A percentile compares a stretch with the other conserved stretches of the same genome.
Conservation (phyloP, 2,113 vertebrate species). For the Octodon degus region DNA sequence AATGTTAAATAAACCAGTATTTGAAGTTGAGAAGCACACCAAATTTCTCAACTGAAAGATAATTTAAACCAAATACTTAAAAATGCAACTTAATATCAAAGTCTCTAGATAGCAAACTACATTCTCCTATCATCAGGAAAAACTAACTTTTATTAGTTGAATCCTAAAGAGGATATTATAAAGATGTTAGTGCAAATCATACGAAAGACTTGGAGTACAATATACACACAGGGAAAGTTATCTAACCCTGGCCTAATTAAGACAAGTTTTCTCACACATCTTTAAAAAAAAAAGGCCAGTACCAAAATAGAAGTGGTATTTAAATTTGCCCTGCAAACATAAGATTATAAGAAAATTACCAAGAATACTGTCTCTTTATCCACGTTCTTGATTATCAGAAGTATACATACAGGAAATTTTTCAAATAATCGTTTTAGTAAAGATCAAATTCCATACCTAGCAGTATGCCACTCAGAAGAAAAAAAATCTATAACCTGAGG, state of each 20-base stretch:
- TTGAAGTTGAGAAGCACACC: slow-evolving; percentile 43
- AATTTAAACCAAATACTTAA: slow-evolving; percentile 61
- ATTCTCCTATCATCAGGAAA: slow-evolving; percentile 2
- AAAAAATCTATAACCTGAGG: not conserved
- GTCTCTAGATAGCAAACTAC: slow-evolving; percentile 37
- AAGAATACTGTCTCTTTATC: not conserved
- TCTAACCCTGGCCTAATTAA: slow-evolving; percentile 62
- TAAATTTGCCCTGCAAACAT: slow-evolving; percentile 62
- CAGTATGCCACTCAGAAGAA: slow-evolving; percentile 3
- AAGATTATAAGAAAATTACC: slow-evolving; percentile 47
- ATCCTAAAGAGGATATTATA: slow-evolving; percentile 36
- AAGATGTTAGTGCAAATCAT: slow-evolving; percentile 32
- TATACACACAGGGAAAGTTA: slow-evolving; percentile 14
- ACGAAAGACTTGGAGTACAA: not conserved
- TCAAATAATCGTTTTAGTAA: slow-evolving; percentile 40
- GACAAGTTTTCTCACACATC: slow-evolving; percentile 42
- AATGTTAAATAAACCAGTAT: slow-evolving; percentile 65
- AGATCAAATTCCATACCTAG: slow-evolving; percentile 7
- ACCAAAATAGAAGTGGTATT: slow-evolving; percentile 64
- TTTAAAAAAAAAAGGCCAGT: slow-evolving; percentile 18
- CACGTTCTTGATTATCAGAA: slow-evolving; percentile 39
- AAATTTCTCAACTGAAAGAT: slow-evolving; percentile 56
- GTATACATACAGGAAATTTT: slow-evolving; percentile 9
- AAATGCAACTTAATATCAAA: slow-evolving; percentile 55
- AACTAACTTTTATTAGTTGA: slow-evolving; percentile 58